phyloP scores from a whole-genome alignment of 2,888 invertebrate species.

The Drymonia ruficornis region DNA sequence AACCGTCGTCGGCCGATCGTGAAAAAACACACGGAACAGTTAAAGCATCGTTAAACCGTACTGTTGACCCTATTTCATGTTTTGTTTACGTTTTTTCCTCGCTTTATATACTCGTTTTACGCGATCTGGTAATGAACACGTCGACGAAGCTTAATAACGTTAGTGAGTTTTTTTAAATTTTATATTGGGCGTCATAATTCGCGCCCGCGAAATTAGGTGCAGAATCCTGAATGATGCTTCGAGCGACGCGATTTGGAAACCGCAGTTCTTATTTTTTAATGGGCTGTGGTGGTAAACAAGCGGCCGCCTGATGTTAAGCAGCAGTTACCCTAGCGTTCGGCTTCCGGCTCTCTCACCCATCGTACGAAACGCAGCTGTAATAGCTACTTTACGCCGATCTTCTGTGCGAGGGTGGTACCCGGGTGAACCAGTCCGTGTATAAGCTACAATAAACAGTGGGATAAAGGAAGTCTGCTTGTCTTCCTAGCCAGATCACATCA shows the following conservation, averaged over 20 bases:
- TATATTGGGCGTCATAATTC: conserved; percentile 1
- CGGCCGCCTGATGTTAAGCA: too few relatives aligned
- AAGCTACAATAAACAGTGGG: too few relatives aligned
- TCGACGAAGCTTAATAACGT: conserved; percentile 11
- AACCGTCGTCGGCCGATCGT: conserved; percentile 32
- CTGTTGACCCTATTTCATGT: conserved; percentile 53
- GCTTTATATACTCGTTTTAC: conserved; percentile 34
- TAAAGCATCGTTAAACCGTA: conserved; percentile 59
- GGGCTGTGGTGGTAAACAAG: too few relatives aligned
- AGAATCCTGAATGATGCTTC: background rate
- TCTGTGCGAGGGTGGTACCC: too few relatives aligned
- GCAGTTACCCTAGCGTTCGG: too few relatives aligned
- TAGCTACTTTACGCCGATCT: too few relatives aligned
- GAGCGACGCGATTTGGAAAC: background rate
- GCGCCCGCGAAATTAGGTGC: background rate
- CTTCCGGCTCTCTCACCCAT: too few relatives aligned
- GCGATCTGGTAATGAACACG: conserved; percentile 21
- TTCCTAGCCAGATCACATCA: too few relatives aligned
- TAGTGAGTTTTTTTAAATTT: background rate
- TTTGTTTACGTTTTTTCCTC: conserved; percentile 50
- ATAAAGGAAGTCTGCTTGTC: too few relatives aligned
- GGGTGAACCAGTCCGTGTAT: too few relatives aligned
- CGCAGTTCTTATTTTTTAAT: too few relatives aligned
- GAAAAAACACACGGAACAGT: conserved; percentile 47
- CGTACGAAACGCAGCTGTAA: too few relatives aligned